Conservation (phyloP, 2,888 invertebrate species). For the Idaea dimidiata region DNA sequence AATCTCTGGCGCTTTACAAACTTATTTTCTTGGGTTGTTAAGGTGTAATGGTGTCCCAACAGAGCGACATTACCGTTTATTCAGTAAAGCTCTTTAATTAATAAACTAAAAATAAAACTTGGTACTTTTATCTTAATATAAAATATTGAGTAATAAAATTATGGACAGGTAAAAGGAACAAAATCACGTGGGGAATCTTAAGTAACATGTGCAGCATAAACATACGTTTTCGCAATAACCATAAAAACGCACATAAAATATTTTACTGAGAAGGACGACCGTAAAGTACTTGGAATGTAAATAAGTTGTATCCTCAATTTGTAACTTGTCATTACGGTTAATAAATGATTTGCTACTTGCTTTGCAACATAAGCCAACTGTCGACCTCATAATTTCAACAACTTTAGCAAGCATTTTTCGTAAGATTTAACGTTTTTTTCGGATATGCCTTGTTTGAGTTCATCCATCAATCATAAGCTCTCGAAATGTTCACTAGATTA, state of each 20-base stretch:
- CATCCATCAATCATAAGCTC: no score
- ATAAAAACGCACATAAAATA: neutral
- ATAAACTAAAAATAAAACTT: no score
- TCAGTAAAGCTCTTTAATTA: no score
- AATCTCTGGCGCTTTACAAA: no score
- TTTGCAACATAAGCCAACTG: neutral
- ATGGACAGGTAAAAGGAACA: neutral
- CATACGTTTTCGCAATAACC: neutral
- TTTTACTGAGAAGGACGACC: constrained; percentile 18
- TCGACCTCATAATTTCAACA: neutral
- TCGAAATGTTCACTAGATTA: no score
- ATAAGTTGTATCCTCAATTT: constrained; percentile 23
- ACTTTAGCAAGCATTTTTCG: neutral
- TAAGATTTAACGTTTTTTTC: neutral
- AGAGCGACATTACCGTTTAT: no score
- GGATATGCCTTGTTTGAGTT: no score
- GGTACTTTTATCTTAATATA: neutral
- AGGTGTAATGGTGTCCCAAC: no score
- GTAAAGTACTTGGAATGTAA: constrained; percentile 24
- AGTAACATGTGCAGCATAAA: neutral
- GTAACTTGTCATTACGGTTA: constrained; percentile 18
- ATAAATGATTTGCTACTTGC: constrained; percentile 13
- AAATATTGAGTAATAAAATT: neutral
- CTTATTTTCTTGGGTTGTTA: no score
- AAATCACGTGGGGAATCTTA: neutral